These are phyloP conservation scores for Hyperoodon ampullatus DNA, from an alignment of 2,113 vertebrate genomes.

Conservation along the genomic window DNA sequence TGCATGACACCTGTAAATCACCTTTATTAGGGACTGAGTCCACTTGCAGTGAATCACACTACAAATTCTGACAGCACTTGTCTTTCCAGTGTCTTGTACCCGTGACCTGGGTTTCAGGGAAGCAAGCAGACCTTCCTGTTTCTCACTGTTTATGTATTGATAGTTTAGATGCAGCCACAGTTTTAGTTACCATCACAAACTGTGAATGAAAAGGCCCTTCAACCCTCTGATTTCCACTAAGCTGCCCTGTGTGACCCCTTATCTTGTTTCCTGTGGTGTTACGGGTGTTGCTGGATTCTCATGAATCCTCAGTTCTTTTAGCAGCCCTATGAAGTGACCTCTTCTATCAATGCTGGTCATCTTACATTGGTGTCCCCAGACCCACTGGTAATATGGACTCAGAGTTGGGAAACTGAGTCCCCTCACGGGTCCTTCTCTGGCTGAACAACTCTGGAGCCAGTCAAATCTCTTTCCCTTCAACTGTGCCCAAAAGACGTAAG, in stretches of 20 bases:
- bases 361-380: neutral
- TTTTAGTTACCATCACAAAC: neutral
- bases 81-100: neutral
- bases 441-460: neutral
- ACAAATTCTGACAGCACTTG: neutral
- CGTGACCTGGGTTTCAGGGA: neutral
- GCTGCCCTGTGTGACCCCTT: neutral
- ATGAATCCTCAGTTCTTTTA: neutral
- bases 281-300: neutral
- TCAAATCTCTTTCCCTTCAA: neutral
- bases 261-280: constrained; percentile 1
- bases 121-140: neutral
- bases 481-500: neutral
- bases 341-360: neutral
- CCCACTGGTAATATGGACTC: neutral
- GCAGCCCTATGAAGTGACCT: neutral
- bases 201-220: neutral
- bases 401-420: neutral
- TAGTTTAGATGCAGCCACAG: neutral
- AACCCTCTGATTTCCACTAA: neutral
- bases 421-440: neutral
- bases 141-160: neutral
- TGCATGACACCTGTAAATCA: rapidly evolving
- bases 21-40: neutral
- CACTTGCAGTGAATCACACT: neutral